A percentile compares a stretch with the other conserved stretches of the same genome.
Evolutionary conservation across 2,888 invertebrate genomes (phyloP).

Genomic region (Mythimna albipuncta): DNA sequence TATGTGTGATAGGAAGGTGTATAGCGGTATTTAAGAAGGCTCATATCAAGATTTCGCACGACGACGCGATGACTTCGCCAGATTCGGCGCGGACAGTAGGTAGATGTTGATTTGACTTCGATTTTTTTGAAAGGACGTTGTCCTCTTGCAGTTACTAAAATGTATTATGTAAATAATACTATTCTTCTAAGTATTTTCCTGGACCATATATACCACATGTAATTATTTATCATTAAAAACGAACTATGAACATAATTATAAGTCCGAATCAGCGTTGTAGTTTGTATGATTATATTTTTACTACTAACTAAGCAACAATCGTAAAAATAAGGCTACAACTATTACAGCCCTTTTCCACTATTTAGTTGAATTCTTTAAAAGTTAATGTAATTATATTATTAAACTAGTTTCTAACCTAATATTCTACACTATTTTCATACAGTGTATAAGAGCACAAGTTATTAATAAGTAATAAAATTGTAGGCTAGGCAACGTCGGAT

Average conservation of each 20-base stretch:
- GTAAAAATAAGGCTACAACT: constrained; percentile 63
- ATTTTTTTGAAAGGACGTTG: background rate
- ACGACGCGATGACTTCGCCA: background rate
- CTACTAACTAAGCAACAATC: constrained; percentile 64
- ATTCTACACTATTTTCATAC: constrained; percentile 23
- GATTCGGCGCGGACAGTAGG: background rate
- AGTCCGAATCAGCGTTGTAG: constrained; percentile 21
- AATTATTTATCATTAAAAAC: background rate
- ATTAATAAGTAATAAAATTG: constrained; percentile 5
- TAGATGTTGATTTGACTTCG: background rate
- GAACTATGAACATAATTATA: constrained; percentile 17
- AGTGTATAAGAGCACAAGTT: constrained; percentile 44
- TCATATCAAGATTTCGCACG: background rate
- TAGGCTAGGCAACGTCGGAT: constrained; percentile 26
- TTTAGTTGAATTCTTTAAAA: constrained; percentile 36
- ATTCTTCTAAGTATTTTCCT: constrained; percentile 1
- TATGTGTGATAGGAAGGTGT: background rate
- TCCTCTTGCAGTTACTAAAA: background rate
- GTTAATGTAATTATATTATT: constrained; percentile 32
- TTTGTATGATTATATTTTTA: constrained; percentile 32
- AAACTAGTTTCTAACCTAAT: constrained; percentile 47
- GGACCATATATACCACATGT: background rate
- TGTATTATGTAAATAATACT: constrained; percentile 7
- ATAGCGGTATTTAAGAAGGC: background rate
- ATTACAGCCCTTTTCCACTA: constrained; percentile 61